Evolutionary conservation across 2,113 vertebrate species (phyloP).

Genomic region (Gymnogyps californianus): DNA sequence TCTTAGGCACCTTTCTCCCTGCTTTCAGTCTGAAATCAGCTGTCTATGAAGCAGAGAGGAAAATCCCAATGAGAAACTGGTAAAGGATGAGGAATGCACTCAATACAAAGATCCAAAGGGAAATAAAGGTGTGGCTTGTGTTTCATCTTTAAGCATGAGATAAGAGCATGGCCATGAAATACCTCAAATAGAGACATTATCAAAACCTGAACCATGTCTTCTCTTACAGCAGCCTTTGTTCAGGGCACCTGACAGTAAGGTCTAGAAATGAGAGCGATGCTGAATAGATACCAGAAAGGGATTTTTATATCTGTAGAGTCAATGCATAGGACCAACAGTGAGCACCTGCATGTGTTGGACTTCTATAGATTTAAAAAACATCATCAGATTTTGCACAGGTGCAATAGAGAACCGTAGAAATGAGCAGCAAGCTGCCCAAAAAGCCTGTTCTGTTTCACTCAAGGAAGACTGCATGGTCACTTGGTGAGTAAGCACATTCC

Average conservation of each 20-base stretch:
- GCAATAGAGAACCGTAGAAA: neutral
- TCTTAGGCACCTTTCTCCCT: neutral
- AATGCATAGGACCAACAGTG: neutral
- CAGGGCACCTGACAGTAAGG: neutral
- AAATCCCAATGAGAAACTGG: neutral
- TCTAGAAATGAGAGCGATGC: neutral
- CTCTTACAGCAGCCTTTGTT: neutral
- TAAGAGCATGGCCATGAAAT: neutral
- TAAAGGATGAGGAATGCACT: neutral
- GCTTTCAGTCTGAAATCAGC: neutral
- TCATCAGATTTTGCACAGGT: neutral
- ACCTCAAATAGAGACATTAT: neutral
- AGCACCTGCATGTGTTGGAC: neutral
- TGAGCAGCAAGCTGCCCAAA: neutral
- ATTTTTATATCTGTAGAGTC: neutral
- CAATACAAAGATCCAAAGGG: neutral
- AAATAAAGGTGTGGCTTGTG: neutral
- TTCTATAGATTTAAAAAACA: neutral
- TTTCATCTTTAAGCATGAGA: neutral
- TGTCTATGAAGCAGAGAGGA: neutral
- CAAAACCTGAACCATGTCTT: neutral
- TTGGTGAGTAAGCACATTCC: neutral
- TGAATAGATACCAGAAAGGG: neutral
- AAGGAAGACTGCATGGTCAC: accelerated
- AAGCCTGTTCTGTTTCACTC: neutral